Conservation (phyloP, 2,797 vertebrate genomes). For the Rhincodon typus region DNA sequence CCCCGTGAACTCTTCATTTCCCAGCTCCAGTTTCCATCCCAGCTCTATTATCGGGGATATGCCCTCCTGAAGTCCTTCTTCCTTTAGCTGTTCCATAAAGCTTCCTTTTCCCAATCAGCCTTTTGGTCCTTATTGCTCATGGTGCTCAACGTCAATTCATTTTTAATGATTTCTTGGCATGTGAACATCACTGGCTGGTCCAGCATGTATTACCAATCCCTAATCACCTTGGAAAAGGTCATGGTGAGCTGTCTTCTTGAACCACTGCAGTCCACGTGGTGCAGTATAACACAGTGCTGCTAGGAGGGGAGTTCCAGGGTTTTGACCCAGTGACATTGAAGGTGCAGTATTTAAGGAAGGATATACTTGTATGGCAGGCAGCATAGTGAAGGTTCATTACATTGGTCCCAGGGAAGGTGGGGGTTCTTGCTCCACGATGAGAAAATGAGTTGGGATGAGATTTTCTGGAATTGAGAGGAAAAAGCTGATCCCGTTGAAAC, state of each 20-base stretch:
- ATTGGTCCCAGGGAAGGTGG: neutral
- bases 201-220: too few relatives aligned
- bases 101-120: neutral
- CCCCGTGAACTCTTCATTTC: neutral
- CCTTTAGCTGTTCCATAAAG: neutral
- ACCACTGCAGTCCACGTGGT: too few relatives aligned
- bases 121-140: neutral
- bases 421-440: too few relatives aligned
- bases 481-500: neutral
- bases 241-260: too few relatives aligned
- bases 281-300: too few relatives aligned
- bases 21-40: neutral
- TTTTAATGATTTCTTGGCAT: too few relatives aligned
- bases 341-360: neutral
- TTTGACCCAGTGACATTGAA: neutral
- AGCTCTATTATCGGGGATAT: neutral
- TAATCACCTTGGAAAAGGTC: too few relatives aligned
- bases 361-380: neutral
- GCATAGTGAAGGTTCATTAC: neutral
- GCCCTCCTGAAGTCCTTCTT: neutral
- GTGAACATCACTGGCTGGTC: too few relatives aligned
- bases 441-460: neutral
- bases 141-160: too few relatives aligned
- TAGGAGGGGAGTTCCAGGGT: neutral
- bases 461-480: neutral